A percentile compares a stretch with the other conserved stretches of the same genome.
phyloP scores from a whole-genome alignment of 2,888 invertebrate genomes.

The Sarcophaga caerulescens region DNA sequence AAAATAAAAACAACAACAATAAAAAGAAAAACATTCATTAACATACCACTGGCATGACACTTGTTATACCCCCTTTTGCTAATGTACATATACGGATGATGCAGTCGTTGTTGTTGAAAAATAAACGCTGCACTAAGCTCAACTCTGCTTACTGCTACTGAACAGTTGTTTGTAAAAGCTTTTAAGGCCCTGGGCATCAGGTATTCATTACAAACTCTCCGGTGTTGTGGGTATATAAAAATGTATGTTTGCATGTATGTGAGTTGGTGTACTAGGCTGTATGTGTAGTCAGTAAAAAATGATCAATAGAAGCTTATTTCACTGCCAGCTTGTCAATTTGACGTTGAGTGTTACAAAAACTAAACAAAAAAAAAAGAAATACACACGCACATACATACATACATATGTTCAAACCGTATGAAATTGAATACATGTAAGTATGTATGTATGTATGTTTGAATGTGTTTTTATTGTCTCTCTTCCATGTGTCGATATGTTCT shows the following conservation, averaged over 20 bases:
- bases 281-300: background rate
- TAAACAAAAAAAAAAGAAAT: background rate
- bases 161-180: constrained; percentile 2
- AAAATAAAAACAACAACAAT: background rate
- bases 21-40: constrained; percentile 36
- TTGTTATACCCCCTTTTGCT: constrained; percentile 41
- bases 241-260: too few species aligned
- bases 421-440: background rate
- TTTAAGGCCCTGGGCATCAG: constrained; percentile 12
- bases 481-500: background rate
- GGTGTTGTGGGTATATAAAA: background rate
- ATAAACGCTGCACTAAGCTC: background rate
- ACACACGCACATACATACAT: background rate
- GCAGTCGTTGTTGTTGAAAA: background rate
- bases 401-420: background rate
- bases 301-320: constrained; percentile 4
- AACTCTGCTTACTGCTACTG: background rate
- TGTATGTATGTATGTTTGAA: background rate
- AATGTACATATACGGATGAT: background rate
- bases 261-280: background rate
- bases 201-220: constrained; percentile 34
- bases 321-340: background rate
- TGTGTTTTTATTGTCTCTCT: background rate
- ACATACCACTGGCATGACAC: constrained; percentile 44
- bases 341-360: constrained; percentile 1